phyloP scores from a whole-genome alignment of 2,113 vertebrate species.

The Gavialis gangeticus region DNA sequence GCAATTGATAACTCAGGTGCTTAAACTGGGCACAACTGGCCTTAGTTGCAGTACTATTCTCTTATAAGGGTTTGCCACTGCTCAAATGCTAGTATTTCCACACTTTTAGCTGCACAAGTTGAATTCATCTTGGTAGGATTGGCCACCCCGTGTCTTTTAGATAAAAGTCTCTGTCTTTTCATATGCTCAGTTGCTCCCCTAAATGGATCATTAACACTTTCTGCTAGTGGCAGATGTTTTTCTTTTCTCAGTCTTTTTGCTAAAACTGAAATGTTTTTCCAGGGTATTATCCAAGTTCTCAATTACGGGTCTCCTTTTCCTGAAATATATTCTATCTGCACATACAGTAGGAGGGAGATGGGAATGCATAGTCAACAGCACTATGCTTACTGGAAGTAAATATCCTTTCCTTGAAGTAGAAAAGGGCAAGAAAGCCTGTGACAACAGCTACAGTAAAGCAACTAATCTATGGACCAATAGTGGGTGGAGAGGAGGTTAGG shows the following conservation, averaged over 20 bases:
- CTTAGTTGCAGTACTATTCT: background rate
- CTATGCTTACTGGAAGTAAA: background rate
- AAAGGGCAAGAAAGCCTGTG: background rate
- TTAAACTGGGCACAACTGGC: background rate
- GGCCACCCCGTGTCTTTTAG: background rate
- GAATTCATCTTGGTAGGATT: constrained; percentile 13
- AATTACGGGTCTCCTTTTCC: background rate
- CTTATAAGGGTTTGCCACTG: constrained; percentile 6
- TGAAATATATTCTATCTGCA: background rate
- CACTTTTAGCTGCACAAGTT: background rate
- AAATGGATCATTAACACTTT: constrained; percentile 8
- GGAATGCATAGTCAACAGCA: background rate
- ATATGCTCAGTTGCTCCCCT: constrained; percentile 4
- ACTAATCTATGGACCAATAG: background rate
- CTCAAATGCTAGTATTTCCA: background rate
- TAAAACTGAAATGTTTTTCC: background rate
- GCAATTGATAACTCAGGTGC: background rate
- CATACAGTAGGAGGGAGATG: background rate
- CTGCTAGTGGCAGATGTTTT: background rate
- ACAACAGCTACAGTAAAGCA: background rate
- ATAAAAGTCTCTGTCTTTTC: constrained; percentile 27
- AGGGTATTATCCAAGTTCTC: background rate
- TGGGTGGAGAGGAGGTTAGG: background rate
- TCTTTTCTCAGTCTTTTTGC: background rate
- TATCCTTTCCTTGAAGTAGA: background rate